These are phyloP conservation scores for Steinernema carpocapsae DNA, from an alignment of 2,888 invertebrate species.

Conservation along the genomic window DNA sequence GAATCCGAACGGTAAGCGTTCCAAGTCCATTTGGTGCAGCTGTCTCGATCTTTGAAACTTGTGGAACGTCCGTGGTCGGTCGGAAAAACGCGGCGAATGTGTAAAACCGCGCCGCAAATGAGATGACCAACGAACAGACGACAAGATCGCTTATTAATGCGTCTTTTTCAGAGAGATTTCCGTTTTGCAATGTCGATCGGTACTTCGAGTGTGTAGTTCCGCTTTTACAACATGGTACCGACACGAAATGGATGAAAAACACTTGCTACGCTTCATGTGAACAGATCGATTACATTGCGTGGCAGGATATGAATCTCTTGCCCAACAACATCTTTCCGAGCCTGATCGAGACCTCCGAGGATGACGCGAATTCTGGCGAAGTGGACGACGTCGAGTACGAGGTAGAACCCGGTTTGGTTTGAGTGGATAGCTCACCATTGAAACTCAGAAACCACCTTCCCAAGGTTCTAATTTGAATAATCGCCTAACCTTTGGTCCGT, in stretches of 20 bases:
- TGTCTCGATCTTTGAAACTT: no score
- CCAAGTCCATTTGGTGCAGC: not conserved
- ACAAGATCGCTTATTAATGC: no score
- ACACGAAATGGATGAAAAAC: constrained; percentile 47
- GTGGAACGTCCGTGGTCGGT: not conserved
- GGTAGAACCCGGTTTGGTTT: constrained; percentile 26
- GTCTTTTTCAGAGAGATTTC: constrained; percentile 40
- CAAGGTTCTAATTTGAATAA: no score
- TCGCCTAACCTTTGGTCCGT: no score
- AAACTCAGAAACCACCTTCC: no score
- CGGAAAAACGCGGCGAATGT: not conserved
- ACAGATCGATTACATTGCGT: constrained; percentile 66
- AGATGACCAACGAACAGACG: not conserved
- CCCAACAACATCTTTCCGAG: constrained; percentile 65
- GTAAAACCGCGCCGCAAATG: not conserved
- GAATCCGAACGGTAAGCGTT: constrained; percentile 43
- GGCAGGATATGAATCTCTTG: constrained; percentile 68
- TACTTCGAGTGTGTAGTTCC: constrained; percentile 65
- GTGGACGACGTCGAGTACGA: constrained; percentile 58
- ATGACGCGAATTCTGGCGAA: constrained; percentile 60
- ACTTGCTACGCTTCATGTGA: constrained; percentile 64
- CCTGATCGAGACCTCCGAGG: constrained; percentile 59
- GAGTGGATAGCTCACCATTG: no score
- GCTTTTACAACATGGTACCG: constrained; percentile 50
- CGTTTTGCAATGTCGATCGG: constrained; percentile 63